phyloP scores from a whole-genome alignment of 1,140 invertebrate species.

The Cyrtorhinus lividipennis region DNA sequence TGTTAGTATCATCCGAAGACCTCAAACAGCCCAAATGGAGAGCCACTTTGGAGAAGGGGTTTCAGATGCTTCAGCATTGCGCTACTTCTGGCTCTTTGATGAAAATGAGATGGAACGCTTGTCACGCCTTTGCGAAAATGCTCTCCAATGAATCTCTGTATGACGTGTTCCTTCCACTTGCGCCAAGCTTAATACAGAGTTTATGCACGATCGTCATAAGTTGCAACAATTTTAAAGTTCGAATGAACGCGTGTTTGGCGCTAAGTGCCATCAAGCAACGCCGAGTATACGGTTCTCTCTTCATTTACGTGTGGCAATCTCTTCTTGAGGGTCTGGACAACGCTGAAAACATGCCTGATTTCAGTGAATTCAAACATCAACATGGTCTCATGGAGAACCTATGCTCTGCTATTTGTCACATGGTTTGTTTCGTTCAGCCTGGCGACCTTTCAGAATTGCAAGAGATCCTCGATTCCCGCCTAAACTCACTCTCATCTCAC shows the following conservation, averaged over 20 bases:
- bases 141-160: slow-evolving; percentile 17
- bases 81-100: slow-evolving; percentile 15
- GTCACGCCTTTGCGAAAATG: slow-evolving; percentile 17
- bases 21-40: slow-evolving; percentile 8
- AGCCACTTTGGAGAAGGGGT: slow-evolving; percentile 13
- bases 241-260: slow-evolving; percentile 20
- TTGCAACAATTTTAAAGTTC: slow-evolving; percentile 22
- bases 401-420: slow-evolving; percentile 18
- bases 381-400: slow-evolving; percentile 17
- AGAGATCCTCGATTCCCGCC: slow-evolving; percentile 10
- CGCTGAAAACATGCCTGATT: slow-evolving; percentile 22
- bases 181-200: not conserved
- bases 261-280: slow-evolving; percentile 14
- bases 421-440: slow-evolving; percentile 1
- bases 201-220: slow-evolving; percentile 19
- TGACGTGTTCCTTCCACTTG: not conserved
- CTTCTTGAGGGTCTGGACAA: slow-evolving; percentile 22
- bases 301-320: slow-evolving; percentile 13
- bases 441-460: slow-evolving; percentile 15
- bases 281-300: slow-evolving; percentile 11
- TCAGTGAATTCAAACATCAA: slow-evolving; percentile 22
- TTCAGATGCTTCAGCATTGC: slow-evolving; percentile 11
- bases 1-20: slow-evolving; percentile 13
- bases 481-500: slow-evolving; percentile 3
- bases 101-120: slow-evolving; percentile 23